Evolutionary conservation across 2,113 vertebrate genomes (phyloP).

Genomic region (Thymallus thymallus): DNA sequence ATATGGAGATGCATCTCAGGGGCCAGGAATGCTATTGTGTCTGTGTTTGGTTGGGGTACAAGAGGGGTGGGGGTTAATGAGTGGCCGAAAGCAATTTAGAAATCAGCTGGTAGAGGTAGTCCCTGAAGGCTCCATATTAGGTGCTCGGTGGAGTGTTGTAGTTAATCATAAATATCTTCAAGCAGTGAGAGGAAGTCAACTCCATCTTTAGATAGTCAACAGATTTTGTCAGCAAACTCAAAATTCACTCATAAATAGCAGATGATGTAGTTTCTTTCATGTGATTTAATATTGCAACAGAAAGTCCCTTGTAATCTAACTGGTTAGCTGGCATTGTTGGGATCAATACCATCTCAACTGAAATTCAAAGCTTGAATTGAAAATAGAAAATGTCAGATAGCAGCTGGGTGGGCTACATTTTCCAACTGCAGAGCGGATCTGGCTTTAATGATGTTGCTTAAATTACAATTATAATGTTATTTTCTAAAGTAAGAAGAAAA

Average conservation of each 20-base stretch:
- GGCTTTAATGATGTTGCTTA: too few species aligned
- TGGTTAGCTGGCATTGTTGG: not conserved
- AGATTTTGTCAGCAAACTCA: constrained; percentile 38
- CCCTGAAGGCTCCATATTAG: constrained; percentile 62
- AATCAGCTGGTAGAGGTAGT: constrained; percentile 50
- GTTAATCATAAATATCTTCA: constrained; percentile 66
- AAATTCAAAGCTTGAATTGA: not conserved
- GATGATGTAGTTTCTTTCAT: not conserved
- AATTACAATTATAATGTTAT: too few species aligned
- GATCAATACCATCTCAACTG: not conserved
- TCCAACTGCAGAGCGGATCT: too few species aligned
- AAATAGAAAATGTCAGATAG: not conserved
- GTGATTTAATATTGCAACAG: not conserved
- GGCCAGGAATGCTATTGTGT: constrained; percentile 69
- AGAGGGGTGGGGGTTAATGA: constrained; percentile 56
- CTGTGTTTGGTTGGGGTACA: constrained; percentile 43
- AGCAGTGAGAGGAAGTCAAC: constrained; percentile 45
- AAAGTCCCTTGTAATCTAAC: not conserved
- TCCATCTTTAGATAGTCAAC: constrained; percentile 60
- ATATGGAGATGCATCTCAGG: constrained; percentile 66
- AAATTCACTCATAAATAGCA: constrained; percentile 7
- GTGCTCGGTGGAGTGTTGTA: constrained; percentile 37
- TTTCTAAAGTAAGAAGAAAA: too few species aligned
- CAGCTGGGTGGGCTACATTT: too few species aligned
- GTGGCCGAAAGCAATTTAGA: constrained; percentile 59